phyloP scores from a whole-genome alignment of 2,113 vertebrate species.

The Sinocyclocheilus maitianheensis region DNA sequence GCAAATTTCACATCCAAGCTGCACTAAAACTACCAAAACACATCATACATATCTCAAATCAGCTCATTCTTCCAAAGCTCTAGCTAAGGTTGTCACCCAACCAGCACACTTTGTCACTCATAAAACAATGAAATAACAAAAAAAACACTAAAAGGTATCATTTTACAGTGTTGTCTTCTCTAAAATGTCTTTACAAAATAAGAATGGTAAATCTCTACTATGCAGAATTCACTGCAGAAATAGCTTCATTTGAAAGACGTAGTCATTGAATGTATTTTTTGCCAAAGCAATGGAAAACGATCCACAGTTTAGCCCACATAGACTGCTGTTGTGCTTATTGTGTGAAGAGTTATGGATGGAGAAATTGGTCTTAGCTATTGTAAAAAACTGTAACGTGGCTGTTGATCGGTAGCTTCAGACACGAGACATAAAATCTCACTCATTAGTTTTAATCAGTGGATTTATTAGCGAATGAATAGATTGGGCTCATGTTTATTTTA shows the following conservation, averaged over 20 bases:
- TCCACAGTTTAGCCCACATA: no score
- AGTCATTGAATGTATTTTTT: no score
- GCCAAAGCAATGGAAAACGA: no score
- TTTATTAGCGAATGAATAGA: slow-evolving; percentile 18
- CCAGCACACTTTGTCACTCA: background rate
- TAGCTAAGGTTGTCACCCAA: background rate
- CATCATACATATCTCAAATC: background rate
- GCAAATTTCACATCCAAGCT: background rate
- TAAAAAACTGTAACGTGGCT: background rate
- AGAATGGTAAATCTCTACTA: no score
- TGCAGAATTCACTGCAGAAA: no score
- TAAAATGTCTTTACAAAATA: no score
- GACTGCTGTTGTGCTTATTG: no score
- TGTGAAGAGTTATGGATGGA: background rate
- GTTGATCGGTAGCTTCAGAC: slow-evolving; percentile 36
- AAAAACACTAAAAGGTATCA: no score
- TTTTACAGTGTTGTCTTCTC: no score
- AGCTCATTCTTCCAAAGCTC: background rate
- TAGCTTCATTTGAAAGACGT: no score
- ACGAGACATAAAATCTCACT: background rate
- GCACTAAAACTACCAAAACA: no score
- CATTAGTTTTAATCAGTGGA: background rate
- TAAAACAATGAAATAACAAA: no score
- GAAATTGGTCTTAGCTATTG: background rate
- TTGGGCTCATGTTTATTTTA: slow-evolving; percentile 26